A percentile compares a stretch with the other conserved stretches of the same genome.
phyloP scores from a whole-genome alignment of 2,113 vertebrate genomes.

The Tenrec ecaudatus region DNA sequence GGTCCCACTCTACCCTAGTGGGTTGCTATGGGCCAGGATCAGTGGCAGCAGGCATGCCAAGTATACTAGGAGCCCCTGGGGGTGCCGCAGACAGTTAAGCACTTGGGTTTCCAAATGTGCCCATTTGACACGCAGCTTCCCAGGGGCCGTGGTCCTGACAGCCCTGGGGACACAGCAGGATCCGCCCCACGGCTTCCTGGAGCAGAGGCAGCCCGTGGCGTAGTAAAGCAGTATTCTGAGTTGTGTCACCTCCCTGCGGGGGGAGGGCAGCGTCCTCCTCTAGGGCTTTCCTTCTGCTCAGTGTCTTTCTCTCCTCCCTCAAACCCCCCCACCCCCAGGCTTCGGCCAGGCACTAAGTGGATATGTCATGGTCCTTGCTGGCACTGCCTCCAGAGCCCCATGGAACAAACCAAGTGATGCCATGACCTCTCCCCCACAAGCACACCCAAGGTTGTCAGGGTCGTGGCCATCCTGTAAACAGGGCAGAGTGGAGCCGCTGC shows the following conservation, averaged over 20 bases:
- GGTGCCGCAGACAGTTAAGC: not conserved
- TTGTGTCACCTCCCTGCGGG: not conserved
- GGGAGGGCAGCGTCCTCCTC: not conserved
- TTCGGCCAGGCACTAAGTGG: not conserved
- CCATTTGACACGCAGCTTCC: not conserved
- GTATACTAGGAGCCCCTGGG: not conserved
- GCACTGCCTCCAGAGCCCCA: not conserved
- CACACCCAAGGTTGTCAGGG: not conserved
- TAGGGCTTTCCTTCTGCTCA: rapidly evolving
- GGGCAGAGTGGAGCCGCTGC: not conserved
- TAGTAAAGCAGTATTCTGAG: too few species aligned
- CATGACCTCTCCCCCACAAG: not conserved
- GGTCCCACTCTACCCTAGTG: not conserved
- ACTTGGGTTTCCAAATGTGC: not conserved
- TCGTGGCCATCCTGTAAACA: not conserved
- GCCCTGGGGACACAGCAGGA: not conserved
- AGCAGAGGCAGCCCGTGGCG: too few species aligned
- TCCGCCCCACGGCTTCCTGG: not conserved
- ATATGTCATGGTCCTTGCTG: not conserved
- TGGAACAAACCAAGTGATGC: not conserved
- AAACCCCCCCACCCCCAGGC: not conserved
- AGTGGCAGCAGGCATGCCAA: not conserved
- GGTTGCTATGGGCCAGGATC: not conserved
- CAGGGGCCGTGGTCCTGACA: not conserved
- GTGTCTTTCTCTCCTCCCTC: not conserved